These are phyloP conservation scores for Erpornis zantholeuca DNA, from an alignment of 2,113 vertebrate genomes.

Conservation along the genomic window DNA sequence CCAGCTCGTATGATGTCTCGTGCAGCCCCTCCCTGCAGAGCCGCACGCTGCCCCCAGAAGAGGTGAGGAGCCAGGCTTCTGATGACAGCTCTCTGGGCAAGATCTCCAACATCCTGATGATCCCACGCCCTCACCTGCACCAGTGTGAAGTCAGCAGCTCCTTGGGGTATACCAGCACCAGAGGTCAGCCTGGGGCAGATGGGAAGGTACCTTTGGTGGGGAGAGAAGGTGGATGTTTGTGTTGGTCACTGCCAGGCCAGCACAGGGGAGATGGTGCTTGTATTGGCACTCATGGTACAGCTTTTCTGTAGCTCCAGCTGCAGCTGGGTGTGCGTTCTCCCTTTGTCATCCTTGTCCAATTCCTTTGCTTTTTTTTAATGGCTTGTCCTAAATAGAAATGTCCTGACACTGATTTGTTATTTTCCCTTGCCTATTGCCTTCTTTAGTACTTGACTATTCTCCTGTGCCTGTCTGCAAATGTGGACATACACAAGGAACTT, in stretches of 20 bases:
- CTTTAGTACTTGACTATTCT: not conserved
- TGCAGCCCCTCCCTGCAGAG: constrained; percentile 79
- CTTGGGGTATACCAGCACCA: constrained; percentile 91
- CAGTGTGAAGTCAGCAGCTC: constrained; percentile 99
- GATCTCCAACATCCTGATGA: constrained; percentile 91
- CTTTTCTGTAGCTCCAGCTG: not conserved
- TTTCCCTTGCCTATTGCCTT: not conserved
- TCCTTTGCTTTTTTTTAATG: not conserved
- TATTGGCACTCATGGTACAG: not conserved
- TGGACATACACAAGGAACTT: not conserved
- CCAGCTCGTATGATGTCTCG: constrained; percentile 83
- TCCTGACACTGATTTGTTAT: not conserved
- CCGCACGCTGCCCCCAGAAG: constrained; percentile 77
- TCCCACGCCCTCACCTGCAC: constrained; percentile 83
- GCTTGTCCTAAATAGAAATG: not conserved
- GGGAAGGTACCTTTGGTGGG: not conserved
- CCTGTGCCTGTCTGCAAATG: not conserved
- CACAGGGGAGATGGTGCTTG: not conserved
- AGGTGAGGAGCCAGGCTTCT: constrained; percentile 91
- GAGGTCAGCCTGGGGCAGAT: constrained; percentile 76
- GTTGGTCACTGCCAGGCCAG: not conserved
- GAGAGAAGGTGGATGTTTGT: not conserved
- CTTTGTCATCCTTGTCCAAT: not conserved
- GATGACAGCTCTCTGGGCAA: constrained; percentile 91
- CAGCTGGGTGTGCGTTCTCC: not conserved